Base-by-base conservation (phyloP, 1,140 invertebrate genomes). In the Musca vetustissima region DNA sequence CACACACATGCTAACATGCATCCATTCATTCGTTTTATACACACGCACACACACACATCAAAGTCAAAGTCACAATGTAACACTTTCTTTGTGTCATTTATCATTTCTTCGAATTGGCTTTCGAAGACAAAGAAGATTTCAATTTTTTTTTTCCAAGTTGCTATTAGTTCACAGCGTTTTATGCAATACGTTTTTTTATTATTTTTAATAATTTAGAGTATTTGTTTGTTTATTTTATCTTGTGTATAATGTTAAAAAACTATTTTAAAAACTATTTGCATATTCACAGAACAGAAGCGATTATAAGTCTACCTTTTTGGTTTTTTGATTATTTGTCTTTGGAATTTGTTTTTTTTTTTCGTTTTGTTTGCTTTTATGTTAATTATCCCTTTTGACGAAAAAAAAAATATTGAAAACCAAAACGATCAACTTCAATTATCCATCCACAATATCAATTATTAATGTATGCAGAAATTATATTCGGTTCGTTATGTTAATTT, bases 21-120 rank as follows among this genome's bases (percentile, higher is more conserved):
- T n/a, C n/a, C n/a, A n/a, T n/a, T n/a, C n/a, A n/a, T n/a, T n/a
- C n/a, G n/a, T n/a, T n/a, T n/a, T n/a, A n/a, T n/a, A 32, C 55
- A 59, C 25, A n/a, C 25, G 17, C 14, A 59, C 55, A 24, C 55
- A 59, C 14, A 1, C 49, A 21, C 49, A 28, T 43, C 36, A 43
- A 43, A 43, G 4, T 43, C 36, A 43, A 43, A 43, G 36, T 43
- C 36, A 55, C 21, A 52, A 43, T 61, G 57, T 61, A 61, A 61
- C 28, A 61, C 57, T 61, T 61, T 36, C 57, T 43, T 43, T 61
- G 28, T 61, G 28, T 21, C 17, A 61, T 36, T 61, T 61, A 61
- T 43, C 1, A 8, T 7, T 43, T 43, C 36, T 13, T 43, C 11
- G 36, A 43, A 43, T 11, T n/a, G n/a, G n/a, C n/a, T n/a, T n/a